Base-by-base conservation (phyloP, 92 coral and sea anemone genomes). In the Epizoanthus rinbou region DNA sequence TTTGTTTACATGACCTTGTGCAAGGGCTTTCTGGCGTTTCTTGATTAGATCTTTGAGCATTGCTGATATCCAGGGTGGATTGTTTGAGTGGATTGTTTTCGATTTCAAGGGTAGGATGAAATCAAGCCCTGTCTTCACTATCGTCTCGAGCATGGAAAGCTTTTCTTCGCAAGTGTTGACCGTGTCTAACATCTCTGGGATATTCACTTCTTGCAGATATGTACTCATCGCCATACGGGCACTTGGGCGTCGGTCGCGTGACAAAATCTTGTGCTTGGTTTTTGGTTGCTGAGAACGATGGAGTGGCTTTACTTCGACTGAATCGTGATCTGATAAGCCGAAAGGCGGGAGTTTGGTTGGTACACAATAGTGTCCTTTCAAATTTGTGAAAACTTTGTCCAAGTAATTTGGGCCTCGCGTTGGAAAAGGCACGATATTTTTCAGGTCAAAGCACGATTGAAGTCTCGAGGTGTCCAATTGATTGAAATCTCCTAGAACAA, bases 271-370 rank as follows among this genome's bases (percentile, higher is more conserved):
- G 84, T 76, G 74, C 64, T 58, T 78, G 52, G 88, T 35, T 59
- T 58, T 33, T 67, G 88, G 80, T 22, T 68, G 84, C 52, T 59
- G 85, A 67, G 72, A 57, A 43, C 80, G 85, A 23, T 52, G 64
- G 63, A 56, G 74, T 78, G 85, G 76, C 56, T 70, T 79, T 67
- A 79, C 85, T 71, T 79, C 85, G 62, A 79, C 76, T 25, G 89
- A 79, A 69, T 58, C 66, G 24, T 86, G 89, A 47, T 86, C 85
- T 35, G 89, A 86, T 58, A 79, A 67, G 65, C 88, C 84, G 75
- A 76, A 85, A 76, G 79, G 79, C 18, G 81, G 85, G 21, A 75
- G 25, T 76, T 86, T 80, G 57, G 62, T 59, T 64, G 81, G 87
- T 63, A 72, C 73, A 67, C 79, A 75, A 64, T 62, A 84, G 19